Evolutionary conservation across 2,113 vertebrate genomes (phyloP).

Genomic region (Athene cunicularia): DNA sequence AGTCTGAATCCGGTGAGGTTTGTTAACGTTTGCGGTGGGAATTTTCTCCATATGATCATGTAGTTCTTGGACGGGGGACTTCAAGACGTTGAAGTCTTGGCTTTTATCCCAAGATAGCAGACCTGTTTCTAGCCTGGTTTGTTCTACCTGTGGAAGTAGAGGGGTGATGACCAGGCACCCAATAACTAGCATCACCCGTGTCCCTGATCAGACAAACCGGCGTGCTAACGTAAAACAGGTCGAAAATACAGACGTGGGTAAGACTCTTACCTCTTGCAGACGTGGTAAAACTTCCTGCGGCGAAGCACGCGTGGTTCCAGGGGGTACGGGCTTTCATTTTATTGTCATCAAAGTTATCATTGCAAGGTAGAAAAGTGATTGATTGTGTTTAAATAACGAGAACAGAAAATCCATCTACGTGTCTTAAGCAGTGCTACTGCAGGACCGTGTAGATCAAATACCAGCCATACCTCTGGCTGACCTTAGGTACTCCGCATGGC

Average conservation of each 20-base stretch:
- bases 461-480: not conserved
- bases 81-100: not conserved
- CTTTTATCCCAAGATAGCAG: not conserved
- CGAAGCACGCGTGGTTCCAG: not conserved
- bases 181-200: accelerated
- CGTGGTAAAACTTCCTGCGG: accelerated
- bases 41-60: not conserved
- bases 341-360: not conserved
- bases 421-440: not conserved
- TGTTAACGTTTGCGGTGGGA: not conserved
- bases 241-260: accelerated
- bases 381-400: not conserved
- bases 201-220: not conserved
- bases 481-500: not conserved
- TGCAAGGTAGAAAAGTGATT: accelerated
- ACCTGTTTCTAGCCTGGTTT: not conserved
- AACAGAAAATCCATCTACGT: accelerated
- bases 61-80: accelerated
- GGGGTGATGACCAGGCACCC: not conserved
- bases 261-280: not conserved
- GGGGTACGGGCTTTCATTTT: not conserved
- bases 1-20: not conserved
- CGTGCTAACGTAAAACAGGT: accelerated
- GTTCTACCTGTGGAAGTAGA: not conserved
- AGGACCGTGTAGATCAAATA: not conserved